Base-by-base conservation (phyloP, 2,888 invertebrate genomes). In the Erynnis tages region DNA sequence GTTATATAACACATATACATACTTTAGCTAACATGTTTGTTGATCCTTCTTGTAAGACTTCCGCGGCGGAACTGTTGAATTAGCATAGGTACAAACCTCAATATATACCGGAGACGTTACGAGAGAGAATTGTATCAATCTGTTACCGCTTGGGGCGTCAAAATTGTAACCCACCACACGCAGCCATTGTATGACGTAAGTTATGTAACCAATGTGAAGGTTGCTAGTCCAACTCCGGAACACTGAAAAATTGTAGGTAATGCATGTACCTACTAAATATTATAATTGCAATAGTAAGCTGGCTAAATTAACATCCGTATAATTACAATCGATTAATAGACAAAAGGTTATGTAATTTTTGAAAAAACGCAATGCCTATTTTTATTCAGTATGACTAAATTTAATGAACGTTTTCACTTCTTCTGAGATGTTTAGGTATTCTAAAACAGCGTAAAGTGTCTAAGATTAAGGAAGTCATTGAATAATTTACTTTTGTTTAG, bases 71-170 rank as follows among this genome's bases (percentile, higher is more conserved):
- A 89, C 87, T 89, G 88, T 76, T 86, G 84, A 80, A 84, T 85
- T 82, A 81, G 79, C 82, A 84, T 82, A 82, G 71, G 78, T 77
- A 76, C 82, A 85, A 79, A 84, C 79, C 84, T 80, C 83, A 86
- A 87, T 89, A 88, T 89, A 89, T 89, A 89, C 81, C 70, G 79
- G 82, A 86, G 86, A 87, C 82, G 88, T 85, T 83, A 86, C 86
- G 85, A 79, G 87, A 85, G 82, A 82, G 83, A 84, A 83, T 78
- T 82, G 85, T 81, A 80, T 82, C 82, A 78, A 82, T 84, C 83
- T 79, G 74, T 71, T 73, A 73, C 76, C 73, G 77, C 75, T 77
- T 56, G 77, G 71, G 78, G 80, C 81, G 76, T 79, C 80, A 76
- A 78, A 45, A 79, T 82, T 77, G 79, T 71, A 77, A 82, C 77